A percentile compares a stretch with the other conserved stretches of the same genome.
phyloP scores from a whole-genome alignment of 2,797 vertebrate species.

The Gymnopithys bicolor region DNA sequence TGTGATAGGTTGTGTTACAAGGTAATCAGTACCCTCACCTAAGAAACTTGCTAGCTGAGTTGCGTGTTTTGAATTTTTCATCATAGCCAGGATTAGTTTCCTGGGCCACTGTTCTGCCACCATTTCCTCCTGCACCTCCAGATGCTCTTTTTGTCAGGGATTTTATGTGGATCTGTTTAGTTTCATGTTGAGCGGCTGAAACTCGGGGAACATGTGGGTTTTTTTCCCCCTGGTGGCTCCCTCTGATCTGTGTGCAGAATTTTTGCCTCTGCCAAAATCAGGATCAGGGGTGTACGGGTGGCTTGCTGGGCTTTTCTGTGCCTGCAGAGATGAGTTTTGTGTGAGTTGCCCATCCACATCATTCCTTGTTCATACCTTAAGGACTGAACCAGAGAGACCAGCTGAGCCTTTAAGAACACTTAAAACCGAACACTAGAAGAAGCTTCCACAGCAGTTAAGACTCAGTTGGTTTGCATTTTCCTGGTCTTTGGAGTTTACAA shows the following conservation, averaged over 20 bases:
- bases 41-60: background rate
- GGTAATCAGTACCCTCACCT: background rate
- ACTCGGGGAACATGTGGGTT: background rate
- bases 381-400: background rate
- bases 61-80: background rate
- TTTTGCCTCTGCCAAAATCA: background rate
- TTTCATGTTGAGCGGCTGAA: rapidly evolving
- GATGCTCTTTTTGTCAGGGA: background rate
- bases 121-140: background rate
- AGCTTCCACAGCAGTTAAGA: background rate
- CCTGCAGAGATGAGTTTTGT: background rate
- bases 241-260: background rate
- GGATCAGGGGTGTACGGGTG: background rate
- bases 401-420: background rate
- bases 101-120: background rate
- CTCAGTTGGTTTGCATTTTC: background rate
- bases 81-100: background rate
- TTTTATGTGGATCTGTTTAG: background rate
- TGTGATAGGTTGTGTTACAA: background rate
- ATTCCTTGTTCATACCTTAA: background rate
- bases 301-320: background rate
- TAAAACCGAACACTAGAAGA: background rate
- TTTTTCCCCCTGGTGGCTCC: background rate
- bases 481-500: background rate
- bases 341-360: background rate